Base-by-base conservation (phyloP, 2,888 invertebrate genomes). In the Xanthia togata region DNA sequence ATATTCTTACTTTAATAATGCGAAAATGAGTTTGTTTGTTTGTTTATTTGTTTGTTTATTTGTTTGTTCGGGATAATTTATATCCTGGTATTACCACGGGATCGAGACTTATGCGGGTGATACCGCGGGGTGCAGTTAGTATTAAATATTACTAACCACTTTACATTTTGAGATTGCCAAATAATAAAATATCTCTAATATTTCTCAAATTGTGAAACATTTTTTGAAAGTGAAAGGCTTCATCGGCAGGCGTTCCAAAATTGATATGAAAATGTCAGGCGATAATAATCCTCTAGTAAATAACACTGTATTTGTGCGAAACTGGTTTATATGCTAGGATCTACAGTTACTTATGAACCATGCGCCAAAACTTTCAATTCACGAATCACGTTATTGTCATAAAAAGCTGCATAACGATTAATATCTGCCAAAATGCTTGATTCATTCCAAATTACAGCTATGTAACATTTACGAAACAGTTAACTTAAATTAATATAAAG, bases 331-430 rank as follows among this genome's bases (percentile, higher is more conserved):
- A 31, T 23, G 23, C 35, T 6, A 60, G 41, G 8, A 78, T 77
- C 38, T 35, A 57, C 70, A 64, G 65, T 35, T 70, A 74, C 35
- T 35, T 62, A 68, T n/a, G 67, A 50, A 63, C 59, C 31, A 4
- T n/a, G 38, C 14, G 62, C 14, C 50, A 71, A 77, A 71, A 82
- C 82, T 82, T 82, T 82, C 73, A 23, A 82, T 55, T 73, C 47
- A n/a, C 41, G 26, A 78, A 47, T 70, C 67, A 68, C 26, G 64
- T 63, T 70, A 59, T 41, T 44, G n/a, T 60, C 72, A 59, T 76
- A 57, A 59, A 53, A 64, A 65, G 47, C 31, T 70, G 26, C 62
- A 67, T 41, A 69, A 11, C 26, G 17, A 64, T 72, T 72, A 55
- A 57, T 69, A 35, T 71, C 26, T 41, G 50, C 31, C 26, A 73